Percentiles rank a stretch among this genome's conserved stretches.
phyloP scores from a whole-genome alignment of 2,113 vertebrate genomes.

The Heliornis fulica region DNA sequence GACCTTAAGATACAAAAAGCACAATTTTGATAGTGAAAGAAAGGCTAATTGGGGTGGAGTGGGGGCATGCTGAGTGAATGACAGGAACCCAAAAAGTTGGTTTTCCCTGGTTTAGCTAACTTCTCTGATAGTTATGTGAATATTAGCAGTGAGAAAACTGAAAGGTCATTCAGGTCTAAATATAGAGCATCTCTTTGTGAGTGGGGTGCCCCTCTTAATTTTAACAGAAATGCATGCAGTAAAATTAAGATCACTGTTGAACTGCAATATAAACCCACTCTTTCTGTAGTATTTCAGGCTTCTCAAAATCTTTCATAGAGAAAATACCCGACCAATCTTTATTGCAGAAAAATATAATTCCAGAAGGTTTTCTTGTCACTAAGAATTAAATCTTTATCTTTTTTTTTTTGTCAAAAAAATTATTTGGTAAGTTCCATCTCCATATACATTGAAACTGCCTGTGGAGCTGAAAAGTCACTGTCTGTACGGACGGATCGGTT shows the following conservation, averaged over 20 bases:
- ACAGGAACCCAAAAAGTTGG: not conserved
- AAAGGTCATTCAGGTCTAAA: not conserved
- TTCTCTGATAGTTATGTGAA: not conserved
- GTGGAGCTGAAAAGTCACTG: not conserved
- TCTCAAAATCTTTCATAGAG: not conserved
- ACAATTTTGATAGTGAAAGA: too few species aligned
- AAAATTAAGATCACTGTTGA: not conserved
- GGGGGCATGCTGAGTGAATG: not conserved
- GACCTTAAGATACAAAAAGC: not conserved
- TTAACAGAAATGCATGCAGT: not conserved
- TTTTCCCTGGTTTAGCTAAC: not conserved
- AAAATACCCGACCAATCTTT: not conserved
- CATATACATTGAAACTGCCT: not conserved
- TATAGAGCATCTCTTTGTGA: not conserved
- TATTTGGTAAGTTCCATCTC: not conserved
- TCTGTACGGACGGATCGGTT: rapidly evolving
- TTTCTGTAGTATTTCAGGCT: not conserved
- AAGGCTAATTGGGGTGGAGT: not conserved
- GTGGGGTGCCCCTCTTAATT: not conserved
- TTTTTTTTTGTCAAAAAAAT: not conserved
- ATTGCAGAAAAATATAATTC: not conserved
- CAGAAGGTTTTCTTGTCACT: not conserved
- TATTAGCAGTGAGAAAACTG: not conserved
- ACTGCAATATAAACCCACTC: not conserved
- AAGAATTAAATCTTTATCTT: not conserved